Base-by-base conservation (phyloP, 2,113 vertebrate species). In the Xiphorhynchus elegans region DNA sequence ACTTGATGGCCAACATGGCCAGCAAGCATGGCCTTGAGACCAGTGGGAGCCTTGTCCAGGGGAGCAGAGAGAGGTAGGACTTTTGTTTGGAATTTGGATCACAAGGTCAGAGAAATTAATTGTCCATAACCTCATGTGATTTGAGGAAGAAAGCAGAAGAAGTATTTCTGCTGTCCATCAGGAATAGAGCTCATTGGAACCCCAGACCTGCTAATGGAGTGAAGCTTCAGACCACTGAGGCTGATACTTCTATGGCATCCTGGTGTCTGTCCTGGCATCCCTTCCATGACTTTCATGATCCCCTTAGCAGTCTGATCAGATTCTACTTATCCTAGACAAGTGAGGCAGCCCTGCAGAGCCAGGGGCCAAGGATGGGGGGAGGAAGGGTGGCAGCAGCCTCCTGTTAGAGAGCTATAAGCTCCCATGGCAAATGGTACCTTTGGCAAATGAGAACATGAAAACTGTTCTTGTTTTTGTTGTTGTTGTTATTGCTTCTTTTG, bases 291-390 rank as follows among this genome's bases (percentile, higher is more conserved):
- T 31, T 88, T 52, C 55, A 13, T 0, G 2, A 81, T 15, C 11
- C 1, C 8, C 4, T 29, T 35, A 40, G 29, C 15, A 60, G 13
- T 35, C 58, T 50, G 24, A 28, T 74, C 11, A 40, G 28, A 46
- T 73, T 17, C 19, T 59, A 17, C 15, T 25, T 33, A 24, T 47
- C 39, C n/a, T 53, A 42, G 59, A 53, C 4, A 16, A 44, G 28
- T 11, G 12, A 5, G 24, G 13, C 12, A 85, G n/a, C 20, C 29
- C n/a, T 1, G 0, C 17, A 15, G 4, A 39, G 8, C 31, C 14
- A 11, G 23, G 53, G 64, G 42, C 19, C 40, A 46, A 52, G 42
- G 28, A 15, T 20, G 20, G 10, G 13, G 55, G 21, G 16, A 62
- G 39, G 16, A n/a, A 56, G 37, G 37, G 29, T n/a, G 39, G 50